phyloP scores from a whole-genome alignment of 2,113 vertebrate species.

The Ochotona princeps region DNA sequence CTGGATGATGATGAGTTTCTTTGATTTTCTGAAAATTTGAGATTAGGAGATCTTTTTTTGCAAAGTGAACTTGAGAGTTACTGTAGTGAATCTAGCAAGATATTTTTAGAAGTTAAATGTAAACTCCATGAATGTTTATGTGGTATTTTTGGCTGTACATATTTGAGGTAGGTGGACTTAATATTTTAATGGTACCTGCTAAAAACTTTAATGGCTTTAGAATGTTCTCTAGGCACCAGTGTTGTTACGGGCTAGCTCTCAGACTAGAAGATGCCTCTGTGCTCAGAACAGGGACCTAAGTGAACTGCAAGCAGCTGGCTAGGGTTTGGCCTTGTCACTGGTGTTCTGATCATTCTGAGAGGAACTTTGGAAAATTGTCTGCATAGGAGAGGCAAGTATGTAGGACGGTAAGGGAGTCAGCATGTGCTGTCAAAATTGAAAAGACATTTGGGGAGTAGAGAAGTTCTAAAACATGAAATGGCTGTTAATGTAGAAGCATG shows the following conservation, averaged over 20 bases:
- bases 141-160: not conserved
- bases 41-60: constrained; percentile 36
- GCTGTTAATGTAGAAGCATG: not conserved
- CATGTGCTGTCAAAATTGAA: not conserved
- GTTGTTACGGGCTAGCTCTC: not conserved
- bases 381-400: not conserved
- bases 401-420: not conserved
- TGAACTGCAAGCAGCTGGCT: not conserved
- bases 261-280: not conserved
- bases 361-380: not conserved
- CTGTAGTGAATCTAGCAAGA: constrained; percentile 19
- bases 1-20: not conserved
- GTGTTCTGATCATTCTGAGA: constrained; percentile 34
- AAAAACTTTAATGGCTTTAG: constrained; percentile 24
- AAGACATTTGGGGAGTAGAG: not conserved
- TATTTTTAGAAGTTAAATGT: not conserved
- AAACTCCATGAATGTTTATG: not conserved
- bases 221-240: not conserved
- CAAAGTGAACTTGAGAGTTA: not conserved
- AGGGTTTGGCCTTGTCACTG: not conserved
- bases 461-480: constrained; percentile 36
- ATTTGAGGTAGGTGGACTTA: not conserved
- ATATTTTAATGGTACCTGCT: not conserved
- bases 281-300: not conserved
- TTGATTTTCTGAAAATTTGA: constrained; percentile 35